Percentiles rank a stretch among this genome's conserved stretches.
Evolutionary conservation across 2,888 invertebrate genomes (phyloP).

Genomic region (Troides aeacus): DNA sequence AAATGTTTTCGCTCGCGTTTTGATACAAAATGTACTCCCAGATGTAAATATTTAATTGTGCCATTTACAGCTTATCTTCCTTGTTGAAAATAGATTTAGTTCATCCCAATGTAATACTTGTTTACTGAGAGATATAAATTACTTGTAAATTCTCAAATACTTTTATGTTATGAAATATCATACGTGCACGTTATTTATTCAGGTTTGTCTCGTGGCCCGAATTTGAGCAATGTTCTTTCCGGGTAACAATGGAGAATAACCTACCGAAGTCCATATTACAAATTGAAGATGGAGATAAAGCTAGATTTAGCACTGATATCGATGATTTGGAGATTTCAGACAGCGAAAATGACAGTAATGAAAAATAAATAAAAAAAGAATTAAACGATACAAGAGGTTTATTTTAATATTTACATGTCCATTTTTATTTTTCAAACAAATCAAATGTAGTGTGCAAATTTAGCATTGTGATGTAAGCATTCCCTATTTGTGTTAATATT

Average conservation of each 20-base stretch:
- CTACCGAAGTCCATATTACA: conserved; percentile 68
- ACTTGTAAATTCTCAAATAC: no score
- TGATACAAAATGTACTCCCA: no score
- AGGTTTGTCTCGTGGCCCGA: conserved; percentile 83
- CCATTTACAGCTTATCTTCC: no score
- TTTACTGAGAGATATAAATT: no score
- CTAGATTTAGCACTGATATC: conserved; percentile 48
- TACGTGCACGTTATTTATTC: conserved; percentile 30
- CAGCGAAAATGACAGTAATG: conserved; percentile 35
- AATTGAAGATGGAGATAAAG: conserved; percentile 56
- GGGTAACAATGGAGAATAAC: conserved; percentile 82
- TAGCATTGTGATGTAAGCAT: not conserved
- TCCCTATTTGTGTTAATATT: not conserved
- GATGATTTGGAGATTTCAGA: conserved; percentile 62
- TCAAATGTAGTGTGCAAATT: not conserved
- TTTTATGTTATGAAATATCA: no score
- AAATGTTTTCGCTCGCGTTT: no score
- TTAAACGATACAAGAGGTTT: conserved; percentile 17
- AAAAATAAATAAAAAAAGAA: conserved; percentile 15
- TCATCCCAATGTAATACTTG: no score
- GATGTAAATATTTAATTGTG: no score
- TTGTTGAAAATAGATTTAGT: no score
- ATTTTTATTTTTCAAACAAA: not conserved
- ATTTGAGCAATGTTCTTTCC: conserved; percentile 83
- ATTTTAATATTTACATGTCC: conserved; percentile 20